These are phyloP conservation scores for Nannoperca australis DNA, from an alignment of 2,797 vertebrate species.

Conservation along the genomic window DNA sequence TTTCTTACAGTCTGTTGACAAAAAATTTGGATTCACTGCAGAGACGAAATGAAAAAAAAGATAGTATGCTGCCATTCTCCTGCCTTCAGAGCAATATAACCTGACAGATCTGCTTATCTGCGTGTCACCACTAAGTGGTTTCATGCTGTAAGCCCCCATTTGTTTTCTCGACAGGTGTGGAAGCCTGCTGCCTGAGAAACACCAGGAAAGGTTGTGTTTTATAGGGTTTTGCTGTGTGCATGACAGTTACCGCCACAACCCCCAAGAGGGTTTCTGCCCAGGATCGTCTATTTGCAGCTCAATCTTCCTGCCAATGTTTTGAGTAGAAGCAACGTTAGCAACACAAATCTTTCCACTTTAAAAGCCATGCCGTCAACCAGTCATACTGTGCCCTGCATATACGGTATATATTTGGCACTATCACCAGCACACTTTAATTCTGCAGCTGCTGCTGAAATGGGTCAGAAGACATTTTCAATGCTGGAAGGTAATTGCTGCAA, in stretches of 20 bases:
- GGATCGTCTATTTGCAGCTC: slow-evolving; percentile 38
- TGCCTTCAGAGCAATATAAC: slow-evolving; percentile 31
- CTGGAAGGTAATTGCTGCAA: slow-evolving; percentile 43
- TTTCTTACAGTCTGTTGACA: slow-evolving; percentile 14
- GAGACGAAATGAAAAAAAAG: neutral
- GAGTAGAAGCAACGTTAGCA: slow-evolving; percentile 6
- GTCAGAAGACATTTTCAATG: slow-evolving; percentile 52
- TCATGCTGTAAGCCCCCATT: slow-evolving; percentile 50
- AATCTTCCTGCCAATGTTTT: slow-evolving; percentile 39
- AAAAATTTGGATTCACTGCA: neutral
- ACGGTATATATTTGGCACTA: slow-evolving; percentile 19
- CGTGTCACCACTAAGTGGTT: slow-evolving; percentile 48
- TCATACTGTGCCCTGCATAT: slow-evolving; percentile 12
- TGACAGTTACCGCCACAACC: slow-evolving; percentile 6
- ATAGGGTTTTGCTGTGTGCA: slow-evolving; percentile 22
- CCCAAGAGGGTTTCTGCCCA: slow-evolving; percentile 16
- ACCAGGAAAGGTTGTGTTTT: slow-evolving; percentile 10
- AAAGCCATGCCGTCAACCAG: slow-evolving; percentile 20
- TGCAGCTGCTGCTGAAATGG: slow-evolving; percentile 65
- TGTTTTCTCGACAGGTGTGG: slow-evolving; percentile 56
- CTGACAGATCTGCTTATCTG: slow-evolving; percentile 56
- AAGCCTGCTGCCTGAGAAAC: slow-evolving; percentile 40
- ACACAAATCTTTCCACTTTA: slow-evolving; percentile 17
- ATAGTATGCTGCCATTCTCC: slow-evolving; percentile 20
- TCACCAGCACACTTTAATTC: slow-evolving; percentile 8